Evolutionary conservation across 2,888 invertebrate species (phyloP), one percentile per base, ranked within the genome.

Genomic region (Hylaea fasciaria): DNA sequence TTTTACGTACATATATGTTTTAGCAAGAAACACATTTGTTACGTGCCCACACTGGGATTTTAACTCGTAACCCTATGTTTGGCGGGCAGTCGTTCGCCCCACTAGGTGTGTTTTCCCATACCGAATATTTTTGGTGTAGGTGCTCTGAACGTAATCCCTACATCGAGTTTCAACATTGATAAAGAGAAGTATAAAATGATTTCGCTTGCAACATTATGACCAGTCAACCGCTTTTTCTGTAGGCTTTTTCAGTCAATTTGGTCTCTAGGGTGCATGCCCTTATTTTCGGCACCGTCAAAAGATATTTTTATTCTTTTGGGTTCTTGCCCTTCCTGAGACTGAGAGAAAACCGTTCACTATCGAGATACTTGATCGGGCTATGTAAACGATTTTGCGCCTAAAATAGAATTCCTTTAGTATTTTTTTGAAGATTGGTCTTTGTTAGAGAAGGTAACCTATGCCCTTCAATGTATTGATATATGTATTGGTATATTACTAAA

Each of bases 231-330:
- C 16, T 51, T 43, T 46, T 59, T 49, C 49, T 40, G 43, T 9
- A 49, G 44, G 49, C 41, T 53, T 49, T 59, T 54, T 59, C 48
- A 54, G 54, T 45, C 54, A 59, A 59, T 61, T 61, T 56, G 47
- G 60, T 61, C 55, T 61, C 54, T 17, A 41, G 60, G 55, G 60
- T 55, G 50, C 41, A 50, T 55, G 40, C 28, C 7, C 43, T 47
- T 11, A 55, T 56, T 56, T 50, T 55, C 60, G 41, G 35, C n/a
- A 51, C 46, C 51, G 41, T 50, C 41, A 45, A 41, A 55, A 60
- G 3, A 40, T 45, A 46, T 46, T 55, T 59, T 50, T 55, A 55
- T 55, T 60, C 50, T 54, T 54, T 44, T 32, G 5, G 49, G 46
- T 29, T 13, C 50, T 60, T 37, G 46, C 50, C 61, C 43, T 56